Conservation (phyloP, 2,888 invertebrate genomes). For the Trimorus sp. region DNA sequence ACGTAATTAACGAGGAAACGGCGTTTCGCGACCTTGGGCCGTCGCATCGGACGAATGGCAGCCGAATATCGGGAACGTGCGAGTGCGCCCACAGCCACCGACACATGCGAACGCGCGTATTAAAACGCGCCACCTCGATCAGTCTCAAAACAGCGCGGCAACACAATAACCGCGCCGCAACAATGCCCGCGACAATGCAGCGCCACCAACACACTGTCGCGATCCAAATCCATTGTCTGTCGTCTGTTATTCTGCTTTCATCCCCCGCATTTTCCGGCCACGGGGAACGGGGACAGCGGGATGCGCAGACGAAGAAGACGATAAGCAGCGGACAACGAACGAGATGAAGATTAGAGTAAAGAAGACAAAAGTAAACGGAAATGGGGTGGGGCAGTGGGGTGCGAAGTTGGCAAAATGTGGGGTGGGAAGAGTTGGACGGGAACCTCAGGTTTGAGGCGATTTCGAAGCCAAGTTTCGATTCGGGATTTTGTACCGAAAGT, state of each 20-base stretch:
- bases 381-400: too few species aligned
- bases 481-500: too few species aligned
- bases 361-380: too few species aligned
- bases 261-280: constrained; percentile 51
- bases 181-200: constrained; percentile 74
- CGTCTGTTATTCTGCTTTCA: constrained; percentile 75
- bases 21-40: constrained; percentile 44
- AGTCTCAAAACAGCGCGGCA: constrained; percentile 78
- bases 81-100: constrained; percentile 51
- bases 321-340: constrained; percentile 51
- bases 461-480: too few species aligned
- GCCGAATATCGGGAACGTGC: constrained; percentile 74
- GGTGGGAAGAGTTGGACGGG: too few species aligned
- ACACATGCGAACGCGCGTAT: constrained; percentile 64
- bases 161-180: constrained; percentile 77
- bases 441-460: too few species aligned
- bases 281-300: constrained; percentile 31
- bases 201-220: constrained; percentile 75
- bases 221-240: constrained; percentile 78
- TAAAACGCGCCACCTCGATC: constrained; percentile 76
- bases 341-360: constrained; percentile 66
- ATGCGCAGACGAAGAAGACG: constrained; percentile 41
- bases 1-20: constrained; percentile 6
- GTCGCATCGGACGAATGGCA: constrained; percentile 61
- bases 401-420: too few species aligned